Conservation (phyloP, 2,113 vertebrate genomes). For the Bos taurus region ARS-UCD2.0 NC_037338.1:50081001-50081500, state of each 20-base stretch:
- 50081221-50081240: background rate
- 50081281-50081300: background rate
- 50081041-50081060: background rate
- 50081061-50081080: background rate
- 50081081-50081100: background rate
- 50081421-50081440: background rate
- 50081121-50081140: background rate
- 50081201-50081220: background rate
- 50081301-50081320: background rate
- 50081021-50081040: background rate
- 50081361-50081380: background rate
- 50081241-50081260: background rate
- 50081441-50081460: background rate
- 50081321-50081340: background rate
- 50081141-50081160: slow-evolving; percentile 15
- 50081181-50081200: background rate
- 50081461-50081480: background rate
- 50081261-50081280: background rate
- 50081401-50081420: background rate
- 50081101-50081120: slow-evolving; percentile 22
- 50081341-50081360: background rate
- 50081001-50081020: background rate
- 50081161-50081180: background rate
- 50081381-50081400: background rate
- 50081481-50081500: background rate